A percentile compares a stretch with the other conserved stretches of the same genome.
phyloP scores from a whole-genome alignment of 2,888 invertebrate species.

The Matsumyia berberina region DNA sequence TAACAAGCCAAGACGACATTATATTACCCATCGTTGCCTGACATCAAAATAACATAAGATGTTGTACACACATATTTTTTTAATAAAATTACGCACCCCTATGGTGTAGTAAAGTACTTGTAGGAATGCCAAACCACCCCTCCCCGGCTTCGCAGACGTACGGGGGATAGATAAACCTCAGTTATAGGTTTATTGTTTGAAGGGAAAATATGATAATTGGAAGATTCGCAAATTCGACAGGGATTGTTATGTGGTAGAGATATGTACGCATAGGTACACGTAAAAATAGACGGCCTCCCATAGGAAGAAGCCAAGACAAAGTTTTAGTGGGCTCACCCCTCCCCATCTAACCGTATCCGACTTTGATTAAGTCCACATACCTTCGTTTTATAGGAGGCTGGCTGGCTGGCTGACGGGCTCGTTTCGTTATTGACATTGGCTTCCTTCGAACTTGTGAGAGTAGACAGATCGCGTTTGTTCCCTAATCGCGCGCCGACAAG shows the following conservation, averaged over 20 bases:
- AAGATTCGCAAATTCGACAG: constrained; percentile 81
- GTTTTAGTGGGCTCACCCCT: constrained; percentile 58
- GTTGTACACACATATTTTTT: constrained; percentile 47
- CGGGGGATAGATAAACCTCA: constrained; percentile 69
- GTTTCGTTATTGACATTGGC: constrained; percentile 72
- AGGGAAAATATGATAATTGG: constrained; percentile 84
- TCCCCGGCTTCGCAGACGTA: not conserved
- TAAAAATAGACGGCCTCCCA: constrained; percentile 56
- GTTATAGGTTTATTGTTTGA: constrained; percentile 68
- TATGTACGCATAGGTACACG: not conserved
- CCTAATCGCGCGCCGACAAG: constrained; percentile 48
- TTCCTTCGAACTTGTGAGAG: constrained; percentile 61
- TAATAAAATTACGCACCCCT: constrained; percentile 74
- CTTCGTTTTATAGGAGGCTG: constrained; percentile 5
- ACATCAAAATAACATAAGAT: constrained; percentile 67
- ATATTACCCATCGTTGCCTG: constrained; percentile 43
- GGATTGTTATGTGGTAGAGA: constrained; percentile 45
- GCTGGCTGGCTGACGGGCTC: not conserved
- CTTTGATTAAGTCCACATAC: constrained; percentile 69
- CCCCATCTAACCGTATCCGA: constrained; percentile 5
- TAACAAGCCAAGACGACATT: constrained; percentile 47
- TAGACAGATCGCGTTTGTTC: constrained; percentile 56
- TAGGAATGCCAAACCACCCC: constrained; percentile 54
- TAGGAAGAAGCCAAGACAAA: constrained; percentile 70
- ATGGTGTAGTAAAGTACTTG: constrained; percentile 73